A percentile compares a stretch with the other conserved stretches of the same genome.
Conservation (phyloP, 2,113 vertebrate genomes). For the Hemiscyllium ocellatum region DNA sequence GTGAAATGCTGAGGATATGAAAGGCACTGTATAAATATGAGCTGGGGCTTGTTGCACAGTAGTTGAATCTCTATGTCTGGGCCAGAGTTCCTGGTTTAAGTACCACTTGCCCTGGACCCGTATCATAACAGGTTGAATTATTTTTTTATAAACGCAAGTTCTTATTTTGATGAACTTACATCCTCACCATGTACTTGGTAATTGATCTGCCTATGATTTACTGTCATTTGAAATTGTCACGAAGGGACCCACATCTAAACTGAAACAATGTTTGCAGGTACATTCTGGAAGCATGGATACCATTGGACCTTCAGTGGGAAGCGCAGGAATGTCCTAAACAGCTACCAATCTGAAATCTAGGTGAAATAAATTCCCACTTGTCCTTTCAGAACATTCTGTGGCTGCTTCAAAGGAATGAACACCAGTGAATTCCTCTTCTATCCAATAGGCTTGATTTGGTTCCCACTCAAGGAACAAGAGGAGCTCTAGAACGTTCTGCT, state of each 20-base stretch:
- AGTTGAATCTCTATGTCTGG: no score
- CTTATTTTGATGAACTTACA: not conserved
- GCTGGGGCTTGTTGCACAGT: no score
- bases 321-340: not conserved
- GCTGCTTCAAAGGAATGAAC: not conserved
- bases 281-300: not conserved
- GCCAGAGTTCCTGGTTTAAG: no score
- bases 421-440: not conserved
- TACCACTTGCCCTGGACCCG: no score
- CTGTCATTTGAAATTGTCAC: not conserved
- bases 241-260: not conserved
- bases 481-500: not conserved
- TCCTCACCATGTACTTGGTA: not conserved
- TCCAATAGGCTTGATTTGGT: not conserved
- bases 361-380: not conserved
- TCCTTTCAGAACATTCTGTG: not conserved
- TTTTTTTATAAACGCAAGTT: not conserved
- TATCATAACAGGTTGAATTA: no score
- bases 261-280: not conserved
- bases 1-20: not conserved
- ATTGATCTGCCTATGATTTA: not conserved
- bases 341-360: not conserved
- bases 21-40: not conserved
- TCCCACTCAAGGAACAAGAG: not conserved
- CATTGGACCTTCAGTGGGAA: not conserved